Evolutionary conservation across 2,797 vertebrate genomes (phyloP).

Genomic region (Halcyon badia): DNA sequence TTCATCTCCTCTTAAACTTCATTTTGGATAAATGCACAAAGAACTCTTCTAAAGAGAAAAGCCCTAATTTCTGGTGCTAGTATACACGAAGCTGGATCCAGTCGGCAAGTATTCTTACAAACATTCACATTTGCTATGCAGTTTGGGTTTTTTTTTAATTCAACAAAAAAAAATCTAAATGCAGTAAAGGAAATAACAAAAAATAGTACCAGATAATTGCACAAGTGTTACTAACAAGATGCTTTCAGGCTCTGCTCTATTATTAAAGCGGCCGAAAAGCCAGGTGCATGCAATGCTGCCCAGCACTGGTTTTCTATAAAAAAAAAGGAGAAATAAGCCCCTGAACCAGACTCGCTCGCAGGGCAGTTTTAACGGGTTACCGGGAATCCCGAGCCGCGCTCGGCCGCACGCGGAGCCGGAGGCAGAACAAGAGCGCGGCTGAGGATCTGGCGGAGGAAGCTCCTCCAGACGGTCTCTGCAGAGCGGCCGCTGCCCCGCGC

Average conservation of each 20-base stretch:
- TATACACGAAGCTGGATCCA: not conserved
- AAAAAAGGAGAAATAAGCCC: fast-evolving
- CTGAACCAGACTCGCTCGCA: not conserved
- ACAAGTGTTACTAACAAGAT: not conserved
- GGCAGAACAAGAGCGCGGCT: not conserved
- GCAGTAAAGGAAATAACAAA: not conserved
- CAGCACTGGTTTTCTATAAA: fast-evolving
- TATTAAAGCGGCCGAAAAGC: not conserved
- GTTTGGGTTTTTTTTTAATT: not conserved
- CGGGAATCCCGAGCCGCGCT: fast-evolving
- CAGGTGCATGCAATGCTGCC: not conserved
- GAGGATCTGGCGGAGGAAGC: not conserved
- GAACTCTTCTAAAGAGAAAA: not conserved
- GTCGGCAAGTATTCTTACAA: not conserved
- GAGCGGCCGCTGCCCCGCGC: not conserved
- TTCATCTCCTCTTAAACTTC: not conserved
- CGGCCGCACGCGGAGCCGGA: not conserved
- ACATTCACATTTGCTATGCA: not conserved
- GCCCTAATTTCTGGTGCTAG: not conserved
- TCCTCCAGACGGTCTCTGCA: not conserved
- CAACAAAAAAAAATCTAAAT: not conserved
- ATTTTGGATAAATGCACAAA: not conserved
- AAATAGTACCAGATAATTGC: not conserved
- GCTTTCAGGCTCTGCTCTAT: not conserved
- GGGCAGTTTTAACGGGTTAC: not conserved